Base-by-base conservation (phyloP, 2,888 invertebrate species). In the Anthrax anthrax region DNA sequence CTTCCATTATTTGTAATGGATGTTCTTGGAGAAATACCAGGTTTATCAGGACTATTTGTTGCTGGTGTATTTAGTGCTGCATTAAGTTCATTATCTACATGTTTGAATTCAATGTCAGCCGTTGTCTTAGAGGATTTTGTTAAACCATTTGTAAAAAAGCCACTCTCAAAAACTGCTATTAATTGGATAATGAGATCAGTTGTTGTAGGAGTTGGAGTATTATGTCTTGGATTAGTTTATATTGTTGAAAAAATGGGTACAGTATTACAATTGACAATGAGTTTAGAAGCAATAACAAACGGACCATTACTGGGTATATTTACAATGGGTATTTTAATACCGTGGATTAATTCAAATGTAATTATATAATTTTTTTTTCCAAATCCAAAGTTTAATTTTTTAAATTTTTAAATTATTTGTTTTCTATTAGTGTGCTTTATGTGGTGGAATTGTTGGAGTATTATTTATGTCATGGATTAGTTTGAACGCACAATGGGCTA, bases 61-160 rank as follows among this genome's bases (percentile, higher is more conserved):
- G 87, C 91, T 27, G 89, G 90, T 32, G 82, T 92, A 2, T 91
- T 91, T 58, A 89, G 89, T 68, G 91, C 90, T 17, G 86, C 91
- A 12, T 68, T 92, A 8, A 84, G 84, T 60, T 84, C 85, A 0
- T 66, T 85, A 18, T 84, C 84, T 18, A 84, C 84, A 16, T 84
- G 84, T 48, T 65, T 85, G 29, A 85, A 85, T 60, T 83, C 84
- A 1, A 76, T 85, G 73, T 78, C 84, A 1, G 84, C 85, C 0
- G 82, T 84, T 1, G 77, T 82, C 0, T 60, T 84, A 39, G 80
- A 84, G 62, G 85, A 85, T 58, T 78, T 83, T 52, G 74, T 82
- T 36, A 78, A 78, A 57, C 76, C 78, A 1, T 78, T 75, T 56
- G 72, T 70, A 39, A 74, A 72, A 48, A 69, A 67, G 32, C 70